Evolutionary conservation across 2,113 vertebrate species (phyloP).

Genomic region (Tapirus terrestris): DNA sequence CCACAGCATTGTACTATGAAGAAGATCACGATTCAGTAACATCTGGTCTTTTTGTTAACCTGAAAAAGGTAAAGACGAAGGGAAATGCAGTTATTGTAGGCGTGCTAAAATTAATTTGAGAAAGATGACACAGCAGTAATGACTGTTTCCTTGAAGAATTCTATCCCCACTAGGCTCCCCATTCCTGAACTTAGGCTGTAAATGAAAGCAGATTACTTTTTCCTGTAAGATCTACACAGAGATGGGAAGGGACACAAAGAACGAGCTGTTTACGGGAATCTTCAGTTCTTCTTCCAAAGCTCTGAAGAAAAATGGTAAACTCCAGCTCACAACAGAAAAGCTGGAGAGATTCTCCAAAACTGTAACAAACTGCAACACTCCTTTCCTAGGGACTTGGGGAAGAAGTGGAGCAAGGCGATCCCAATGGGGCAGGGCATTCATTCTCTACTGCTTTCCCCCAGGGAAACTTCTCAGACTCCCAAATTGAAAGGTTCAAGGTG

Average conservation of each 20-base stretch:
- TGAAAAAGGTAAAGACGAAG: constrained; percentile 63
- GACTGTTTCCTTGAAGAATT: constrained; percentile 45
- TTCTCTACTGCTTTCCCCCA: background rate
- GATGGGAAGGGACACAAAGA: background rate
- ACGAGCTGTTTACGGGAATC: background rate
- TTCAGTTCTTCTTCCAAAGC: background rate
- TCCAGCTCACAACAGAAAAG: background rate
- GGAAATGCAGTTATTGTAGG: constrained; percentile 55
- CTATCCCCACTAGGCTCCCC: background rate
- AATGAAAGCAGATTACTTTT: background rate
- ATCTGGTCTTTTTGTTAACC: constrained; percentile 75
- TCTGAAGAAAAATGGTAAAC: background rate
- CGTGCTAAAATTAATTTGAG: constrained; percentile 65
- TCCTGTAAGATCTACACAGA: background rate
- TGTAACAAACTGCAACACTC: background rate
- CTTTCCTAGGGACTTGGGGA: background rate
- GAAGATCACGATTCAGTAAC: constrained; percentile 67
- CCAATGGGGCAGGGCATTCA: rapidly evolving
- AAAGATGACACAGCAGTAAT: constrained; percentile 60
- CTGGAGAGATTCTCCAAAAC: background rate
- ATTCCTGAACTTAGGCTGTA: background rate
- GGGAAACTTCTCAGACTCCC: background rate
- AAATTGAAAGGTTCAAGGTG: background rate
- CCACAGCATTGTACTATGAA: constrained; percentile 59
- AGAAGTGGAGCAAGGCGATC: background rate